Evolutionary conservation across 2,888 invertebrate genomes (phyloP).

Genomic region (Oxycera nigricornis): DNA sequence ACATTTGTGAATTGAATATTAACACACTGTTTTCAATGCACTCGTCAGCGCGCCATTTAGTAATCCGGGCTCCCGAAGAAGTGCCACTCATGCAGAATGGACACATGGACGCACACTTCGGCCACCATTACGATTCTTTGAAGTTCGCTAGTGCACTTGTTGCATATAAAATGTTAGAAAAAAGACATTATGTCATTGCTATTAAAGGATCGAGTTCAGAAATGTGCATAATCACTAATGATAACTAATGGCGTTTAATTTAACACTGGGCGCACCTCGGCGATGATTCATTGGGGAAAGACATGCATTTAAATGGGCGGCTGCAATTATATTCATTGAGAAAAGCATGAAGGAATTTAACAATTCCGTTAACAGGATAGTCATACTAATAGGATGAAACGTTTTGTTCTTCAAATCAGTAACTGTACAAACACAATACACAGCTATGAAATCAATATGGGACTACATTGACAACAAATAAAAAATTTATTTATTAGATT

Average conservation of each 20-base stretch:
- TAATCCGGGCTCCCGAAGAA: neutral
- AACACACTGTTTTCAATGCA: constrained; percentile 10
- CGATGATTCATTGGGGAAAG: constrained; percentile 22
- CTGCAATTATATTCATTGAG: constrained; percentile 12
- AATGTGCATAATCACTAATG: constrained; percentile 22
- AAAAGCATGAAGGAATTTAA: constrained; percentile 21
- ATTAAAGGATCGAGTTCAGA: constrained; percentile 37
- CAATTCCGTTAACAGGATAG: neutral
- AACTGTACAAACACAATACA: no score
- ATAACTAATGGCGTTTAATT: constrained; percentile 35
- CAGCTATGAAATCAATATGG: no score
- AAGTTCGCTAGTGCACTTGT: constrained; percentile 16
- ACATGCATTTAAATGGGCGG: constrained; percentile 19
- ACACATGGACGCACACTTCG: neutral
- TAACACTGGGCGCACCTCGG: constrained; percentile 25
- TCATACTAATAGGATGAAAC: constrained; percentile 6
- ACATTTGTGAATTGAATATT: constrained; percentile 32
- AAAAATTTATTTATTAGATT: no score
- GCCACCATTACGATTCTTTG: constrained; percentile 7
- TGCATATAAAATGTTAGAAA: constrained; percentile 30
- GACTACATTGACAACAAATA: no score
- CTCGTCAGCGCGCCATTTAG: neutral
- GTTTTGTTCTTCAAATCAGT: no score
- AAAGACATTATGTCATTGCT: constrained; percentile 38
- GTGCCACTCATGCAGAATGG: neutral